A percentile compares a stretch with the other conserved stretches of the same genome.
Conservation (phyloP, 1,140 invertebrate species). For the Magallana ariakensis region DNA sequence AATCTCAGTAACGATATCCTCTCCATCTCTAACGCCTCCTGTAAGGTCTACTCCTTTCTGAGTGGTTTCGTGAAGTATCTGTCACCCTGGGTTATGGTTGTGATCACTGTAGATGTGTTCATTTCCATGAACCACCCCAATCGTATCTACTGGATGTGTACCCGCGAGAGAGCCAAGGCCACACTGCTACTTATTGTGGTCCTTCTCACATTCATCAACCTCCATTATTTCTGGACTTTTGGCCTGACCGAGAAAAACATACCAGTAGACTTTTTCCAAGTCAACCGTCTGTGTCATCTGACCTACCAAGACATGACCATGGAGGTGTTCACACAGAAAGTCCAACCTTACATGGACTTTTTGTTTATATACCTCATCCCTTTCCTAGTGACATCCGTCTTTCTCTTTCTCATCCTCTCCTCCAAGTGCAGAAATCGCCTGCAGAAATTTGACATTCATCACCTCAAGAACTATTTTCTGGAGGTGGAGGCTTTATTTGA, state of each 20-base stretch:
- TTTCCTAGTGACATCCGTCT: constrained; percentile 58
- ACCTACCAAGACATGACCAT: constrained; percentile 51
- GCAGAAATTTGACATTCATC: constrained; percentile 45
- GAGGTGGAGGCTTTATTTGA: constrained; percentile 69
- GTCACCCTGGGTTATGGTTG: constrained; percentile 76
- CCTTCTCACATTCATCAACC: constrained; percentile 75
- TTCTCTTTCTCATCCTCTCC: constrained; percentile 54
- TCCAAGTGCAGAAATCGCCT: constrained; percentile 32
- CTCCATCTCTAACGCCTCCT: constrained; percentile 72
- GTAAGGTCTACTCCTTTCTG: constrained; percentile 76
- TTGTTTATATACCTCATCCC: constrained; percentile 69
- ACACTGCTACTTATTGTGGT: constrained; percentile 74
- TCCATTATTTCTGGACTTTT: constrained; percentile 78
- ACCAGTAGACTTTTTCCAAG: constrained; percentile 46
- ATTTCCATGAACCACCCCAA: constrained; percentile 72
- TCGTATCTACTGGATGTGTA: constrained; percentile 73
- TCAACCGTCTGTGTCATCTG: constrained; percentile 49
- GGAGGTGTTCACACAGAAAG: constrained; percentile 65
- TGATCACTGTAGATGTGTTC: constrained; percentile 73
- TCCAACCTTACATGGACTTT: constrained; percentile 73
- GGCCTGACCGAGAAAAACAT: constrained; percentile 64
- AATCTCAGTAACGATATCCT: constrained; percentile 65
- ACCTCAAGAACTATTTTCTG: constrained; percentile 72
- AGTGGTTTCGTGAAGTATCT: constrained; percentile 71
- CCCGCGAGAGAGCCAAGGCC: constrained; percentile 71